A percentile compares a stretch with the other conserved stretches of the same genome.
Evolutionary conservation across 2,113 vertebrate species (phyloP).

Genomic region (Nannobrachium achirus): DNA sequence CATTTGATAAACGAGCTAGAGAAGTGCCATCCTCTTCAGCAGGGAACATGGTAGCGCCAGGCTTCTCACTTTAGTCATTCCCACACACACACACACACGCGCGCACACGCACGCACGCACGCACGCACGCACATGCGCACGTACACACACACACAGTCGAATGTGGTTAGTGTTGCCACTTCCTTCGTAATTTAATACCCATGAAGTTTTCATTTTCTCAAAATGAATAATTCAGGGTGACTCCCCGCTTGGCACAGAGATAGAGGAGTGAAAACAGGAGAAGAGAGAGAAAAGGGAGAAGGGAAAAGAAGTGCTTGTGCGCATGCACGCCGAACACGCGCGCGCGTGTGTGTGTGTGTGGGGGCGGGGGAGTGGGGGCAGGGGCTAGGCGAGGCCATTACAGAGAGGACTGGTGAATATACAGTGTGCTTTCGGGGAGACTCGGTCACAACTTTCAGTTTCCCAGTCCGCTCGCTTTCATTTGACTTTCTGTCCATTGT

Average conservation of each 20-base stretch:
- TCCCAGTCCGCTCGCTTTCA: conserved; percentile 21
- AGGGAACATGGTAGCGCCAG: not conserved
- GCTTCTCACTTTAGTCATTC: conserved; percentile 12
- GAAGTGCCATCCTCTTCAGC: conserved; percentile 38
- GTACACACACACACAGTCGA: conserved; percentile 20
- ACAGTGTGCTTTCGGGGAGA: too few relatives aligned
- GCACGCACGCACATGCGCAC: conserved; percentile 25
- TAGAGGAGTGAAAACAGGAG: not conserved
- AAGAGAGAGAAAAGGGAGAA: not conserved
- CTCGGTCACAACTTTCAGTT: conserved; percentile 20
- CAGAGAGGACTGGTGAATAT: too few relatives aligned
- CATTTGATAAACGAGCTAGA: conserved; percentile 37
- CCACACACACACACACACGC: conserved; percentile 27
- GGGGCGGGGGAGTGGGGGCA: not conserved
- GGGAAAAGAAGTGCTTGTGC: conserved; percentile 3
- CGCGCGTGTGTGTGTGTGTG: too few relatives aligned
- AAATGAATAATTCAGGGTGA: conserved; percentile 78
- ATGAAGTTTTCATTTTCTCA: conserved; percentile 74
- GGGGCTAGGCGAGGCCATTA: not conserved
- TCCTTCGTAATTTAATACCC: conserved; percentile 56
- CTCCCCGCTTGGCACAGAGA: conserved; percentile 28
- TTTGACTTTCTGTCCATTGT: not conserved
- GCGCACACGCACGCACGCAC: conserved; percentile 28
- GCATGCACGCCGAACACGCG: too few relatives aligned
- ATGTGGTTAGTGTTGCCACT: not conserved